Evolutionary conservation across 23 tunicate species (phyloP).

Genomic region (Pegea sp.): DNA sequence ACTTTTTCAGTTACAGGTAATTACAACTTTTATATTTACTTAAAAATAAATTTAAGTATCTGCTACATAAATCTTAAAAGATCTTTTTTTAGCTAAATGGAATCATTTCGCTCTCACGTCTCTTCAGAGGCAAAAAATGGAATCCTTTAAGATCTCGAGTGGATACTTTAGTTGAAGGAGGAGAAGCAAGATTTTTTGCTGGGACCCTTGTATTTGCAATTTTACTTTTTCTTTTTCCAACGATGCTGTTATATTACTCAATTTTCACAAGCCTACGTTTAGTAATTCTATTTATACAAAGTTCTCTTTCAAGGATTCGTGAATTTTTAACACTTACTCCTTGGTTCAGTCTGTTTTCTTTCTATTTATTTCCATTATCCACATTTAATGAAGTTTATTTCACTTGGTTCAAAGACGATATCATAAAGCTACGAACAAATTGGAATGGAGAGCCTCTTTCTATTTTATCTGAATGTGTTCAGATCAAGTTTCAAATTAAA

Average conservation of each 20-base stretch:
- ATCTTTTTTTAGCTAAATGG: constrained; percentile 2
- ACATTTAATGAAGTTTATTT: neutral
- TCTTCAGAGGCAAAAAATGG: constrained; percentile 67
- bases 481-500: too few relatives aligned
- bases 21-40: neutral
- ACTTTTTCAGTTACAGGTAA: constrained; percentile 59
- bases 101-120: constrained; percentile 57
- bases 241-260: constrained; percentile 61
- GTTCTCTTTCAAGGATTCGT: neutral
- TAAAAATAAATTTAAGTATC: neutral
- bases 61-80: too few relatives aligned
- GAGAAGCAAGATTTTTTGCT: constrained; percentile 24
- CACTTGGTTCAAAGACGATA: neutral
- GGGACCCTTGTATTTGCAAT: constrained; percentile 69
- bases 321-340: constrained; percentile 11
- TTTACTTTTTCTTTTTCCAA: constrained; percentile 52
- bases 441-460: neutral
- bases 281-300: constrained; percentile 26
- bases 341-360: constrained; percentile 5
- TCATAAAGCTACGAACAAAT: neutral
- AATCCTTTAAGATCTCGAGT: constrained; percentile 64
- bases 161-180: constrained; percentile 27
- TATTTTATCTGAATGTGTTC: too few relatives aligned
- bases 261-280: constrained; percentile 43
- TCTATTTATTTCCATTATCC: neutral